Base-by-base conservation (phyloP, 2,888 invertebrate species). In the Callinectes sapidus region DNA sequence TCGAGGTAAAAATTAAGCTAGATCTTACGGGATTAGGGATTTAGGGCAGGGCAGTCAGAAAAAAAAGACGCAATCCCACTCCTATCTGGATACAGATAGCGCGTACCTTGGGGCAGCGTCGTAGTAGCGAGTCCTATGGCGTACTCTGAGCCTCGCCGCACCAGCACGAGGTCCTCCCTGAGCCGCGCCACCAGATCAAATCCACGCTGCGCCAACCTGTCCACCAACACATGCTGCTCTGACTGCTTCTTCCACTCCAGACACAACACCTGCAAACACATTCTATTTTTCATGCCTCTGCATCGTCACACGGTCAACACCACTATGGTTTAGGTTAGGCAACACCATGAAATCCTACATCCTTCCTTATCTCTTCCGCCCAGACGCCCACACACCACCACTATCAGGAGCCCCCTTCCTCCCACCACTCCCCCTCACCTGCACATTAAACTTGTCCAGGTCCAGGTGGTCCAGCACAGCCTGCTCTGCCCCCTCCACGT, bases 401-500 rank as follows among this genome's bases (percentile, higher is more conserved):
- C 71, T 42, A 92, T 91, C 39, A 39, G n/a, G n/a, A n/a, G n/a
- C n/a, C n/a, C n/a, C 39, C 39, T 3, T 3, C 39, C 2, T 39
- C 39, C 39, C 2, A 39, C 39, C n/a, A n/a, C 90, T 92, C 13
- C 13, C 5, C 18, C 92, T 87, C 61, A 92, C 94, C 91, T 94
- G 92, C 18, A 94, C 91, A 23, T 88, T 87, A 16, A 94, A 94
- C 23, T 90, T 91, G 16, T 87, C 48, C 28, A 94, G 90, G 77
- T 92, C 91, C 35, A 92, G 42, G 61, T 90, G 91, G 14, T 71
- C 87, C 6, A 94, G 90, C 0, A 94, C 90, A 55, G 89, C 94
- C 85, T 91, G 28, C 86, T 94, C 94, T 1, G 94, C 94, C 1
- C 94, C 94, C 55, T 94, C 94, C 2, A 94, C 91, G 86, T 94